Evolutionary conservation across 2,797 vertebrate genomes (phyloP), one percentile per base, ranked within the genome.

Genomic region (Poeciliopsis gracilis): DNA sequence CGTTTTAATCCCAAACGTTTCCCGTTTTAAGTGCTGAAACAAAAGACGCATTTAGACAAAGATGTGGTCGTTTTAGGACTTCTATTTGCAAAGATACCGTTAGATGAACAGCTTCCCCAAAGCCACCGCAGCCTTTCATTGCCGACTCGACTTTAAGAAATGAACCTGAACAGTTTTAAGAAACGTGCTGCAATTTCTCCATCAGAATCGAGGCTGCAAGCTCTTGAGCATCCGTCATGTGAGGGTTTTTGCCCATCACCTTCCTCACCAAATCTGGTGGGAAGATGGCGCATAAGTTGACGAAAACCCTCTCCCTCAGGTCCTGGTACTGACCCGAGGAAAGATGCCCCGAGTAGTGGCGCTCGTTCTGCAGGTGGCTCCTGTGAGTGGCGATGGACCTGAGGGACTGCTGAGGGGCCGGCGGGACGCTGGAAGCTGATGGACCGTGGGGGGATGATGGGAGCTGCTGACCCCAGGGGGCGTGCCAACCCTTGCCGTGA

Each of bases 251-350:
- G 77, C 95, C 96, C 98, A 99, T 99, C 75, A 98, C 97, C 0
- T 96, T 86, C 82, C 96, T 96, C 90, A 99, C 98, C 6, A 97
- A 91, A 72, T 99, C 97, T 0, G 96, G 90, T 12, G 98, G 97
- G 87, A 99, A 99, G 94, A 99, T 98, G 92, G 97, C 97, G 84
- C 98, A 98, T 92, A 99, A 89, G 91, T 98, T 98, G 67, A 96
- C 67, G 75, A 97, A 99, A 83, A 98, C 90, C 91, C 96, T 97
- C 81, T 99, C 96, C 66, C 97, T 95, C 71, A 90, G 94, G 81
- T 97, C 97, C 41, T 96, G 97, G 88, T 97, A 97, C 77, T 93
- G 91, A 0, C 88, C 82, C 43, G 92, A 82, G 5, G 73, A 72
- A 0, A 95, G 93, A 11, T 96, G 94, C 30, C 98, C 97, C 15